Evolutionary conservation across 2,113 vertebrate species (phyloP), one percentile per base, ranked within the genome.

Genomic region (Pogonocichla stellata): DNA sequence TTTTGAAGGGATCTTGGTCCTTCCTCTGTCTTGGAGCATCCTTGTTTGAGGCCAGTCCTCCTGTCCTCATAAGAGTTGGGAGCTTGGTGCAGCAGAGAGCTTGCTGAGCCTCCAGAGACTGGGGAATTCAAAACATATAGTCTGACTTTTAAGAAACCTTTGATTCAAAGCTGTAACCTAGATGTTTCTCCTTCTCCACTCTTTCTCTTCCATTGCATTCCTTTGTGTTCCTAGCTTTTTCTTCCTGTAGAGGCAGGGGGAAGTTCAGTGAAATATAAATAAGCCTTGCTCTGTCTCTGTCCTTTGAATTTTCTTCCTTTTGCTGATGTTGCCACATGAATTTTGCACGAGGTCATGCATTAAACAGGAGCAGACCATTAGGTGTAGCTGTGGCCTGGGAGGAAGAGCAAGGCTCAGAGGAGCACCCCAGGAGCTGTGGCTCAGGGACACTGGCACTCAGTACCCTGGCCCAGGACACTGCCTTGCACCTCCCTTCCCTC

Each of bases 251-350:
- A 50, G 28, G 18, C 2, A 7, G 3, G 33, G 12, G 10, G n/a
- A 9, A 47, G 38, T 72, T 80, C 72, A 34, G 78, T 79, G 90
- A 95, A 91, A 93, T 75, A 84, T 61, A 92, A 94, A 83, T 95
- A 81, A 81, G 77, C 36, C 57, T 91, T 84, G 31, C 42, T 69
- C 47, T 74, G 19, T 69, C 75, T 96, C 90, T 93, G 69, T 84
- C 73, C 75, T 89, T 87, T 87, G 61, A 91, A 51, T 89, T 80
- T 64, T 87, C 45, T 87, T 95, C 58, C 77, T 75, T 91, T 75
- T 72, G 60, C 48, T 64, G 91, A 45, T 81, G 48, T 67, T 97
- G 48, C 62, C 36, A 45, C 33, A 36, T 89, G 48, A 93, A 72
- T 96, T 89, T 91, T 92, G 38, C 62, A 80, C 15, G 5, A 91